Conservation (phyloP, 2,113 vertebrate species). For the Atherinomorus stipes region DNA sequence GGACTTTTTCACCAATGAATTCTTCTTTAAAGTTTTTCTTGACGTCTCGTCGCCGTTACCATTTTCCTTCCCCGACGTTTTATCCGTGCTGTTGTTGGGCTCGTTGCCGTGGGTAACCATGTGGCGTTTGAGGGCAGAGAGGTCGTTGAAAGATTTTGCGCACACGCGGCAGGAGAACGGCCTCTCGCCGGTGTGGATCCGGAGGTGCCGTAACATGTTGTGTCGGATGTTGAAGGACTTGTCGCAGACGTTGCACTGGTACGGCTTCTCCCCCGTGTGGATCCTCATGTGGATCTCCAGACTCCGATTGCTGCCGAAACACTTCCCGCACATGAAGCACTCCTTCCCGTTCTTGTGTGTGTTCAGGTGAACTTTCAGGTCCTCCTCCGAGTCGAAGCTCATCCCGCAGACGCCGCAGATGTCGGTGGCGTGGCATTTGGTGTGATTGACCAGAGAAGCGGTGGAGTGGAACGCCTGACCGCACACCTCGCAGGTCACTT, state of each 20-base stretch:
- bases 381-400: constrained; percentile 23
- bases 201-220: constrained; percentile 71
- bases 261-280: constrained; percentile 72
- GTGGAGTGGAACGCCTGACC: constrained; percentile 61
- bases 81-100: no score
- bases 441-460: constrained; percentile 63
- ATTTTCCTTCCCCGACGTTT: no score
- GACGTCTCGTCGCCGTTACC: no score
- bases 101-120: no score
- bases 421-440: constrained; percentile 44
- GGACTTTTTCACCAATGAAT: neutral
- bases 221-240: constrained; percentile 72
- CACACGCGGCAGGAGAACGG: no score
- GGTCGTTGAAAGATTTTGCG: no score
- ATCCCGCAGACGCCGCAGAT: constrained; percentile 55
- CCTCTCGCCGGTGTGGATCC: constrained; percentile 65
- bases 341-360: constrained; percentile 62
- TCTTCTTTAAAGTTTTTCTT: no score
- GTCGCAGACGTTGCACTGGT: constrained; percentile 64
- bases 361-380: constrained; percentile 51
- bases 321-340: constrained; percentile 65
- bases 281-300: constrained; percentile 66
- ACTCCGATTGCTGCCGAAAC: constrained; percentile 48
- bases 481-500: constrained; percentile 49
- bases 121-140: no score